Base-by-base conservation (phyloP, 2,113 vertebrate genomes). In the Sakesphorus luctuosus region DNA sequence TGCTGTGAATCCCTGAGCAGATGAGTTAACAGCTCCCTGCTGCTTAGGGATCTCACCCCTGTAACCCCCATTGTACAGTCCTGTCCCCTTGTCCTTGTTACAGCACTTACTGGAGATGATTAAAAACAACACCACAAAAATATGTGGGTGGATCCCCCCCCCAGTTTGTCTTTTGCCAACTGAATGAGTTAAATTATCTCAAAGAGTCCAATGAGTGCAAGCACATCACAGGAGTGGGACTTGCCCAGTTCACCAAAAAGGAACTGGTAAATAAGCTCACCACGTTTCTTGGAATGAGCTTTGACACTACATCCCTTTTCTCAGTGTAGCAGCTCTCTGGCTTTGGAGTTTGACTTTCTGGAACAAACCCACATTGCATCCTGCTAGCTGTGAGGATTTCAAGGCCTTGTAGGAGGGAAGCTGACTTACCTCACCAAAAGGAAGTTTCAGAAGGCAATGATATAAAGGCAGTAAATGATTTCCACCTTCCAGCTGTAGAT, bases 281-380 rank as follows among this genome's bases (percentile, higher is more conserved):
- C 19, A 9, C 0, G 0, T 74, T 31, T 62, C 46, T 9, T 5
- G 44, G 53, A 62, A 50, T 10, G 46, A 19, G 28, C 36, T 72
- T 87, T 56, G 82, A 43, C 46, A 15, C 18, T 35, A 10, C 40
- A 31, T 59, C 8, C 20, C 36, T 79, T 25, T 59, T 55, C 55
- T 65, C 52, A 40, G 21, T 29, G 28, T 35, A 56, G 77, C 65
- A 87, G 77, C 80, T 84, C 46, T 76, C 47, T 74, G 90, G 46
- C 62, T 86, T n/a, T 23, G 35, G 68, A 77, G 66, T n/a, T 18
- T 79, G 72, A 86, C 29, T 59, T 89, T 80, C 91, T 63, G 77
- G 90, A 73, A 61, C 65, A 65, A 84, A 87, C 35, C 6, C 13
- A 5, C 5, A 5, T 79, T 65, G 44, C 59, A 74, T 3, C 43